Evolutionary conservation across 2,888 invertebrate species (phyloP).

Genomic region (Cephus sareptanus): DNA sequence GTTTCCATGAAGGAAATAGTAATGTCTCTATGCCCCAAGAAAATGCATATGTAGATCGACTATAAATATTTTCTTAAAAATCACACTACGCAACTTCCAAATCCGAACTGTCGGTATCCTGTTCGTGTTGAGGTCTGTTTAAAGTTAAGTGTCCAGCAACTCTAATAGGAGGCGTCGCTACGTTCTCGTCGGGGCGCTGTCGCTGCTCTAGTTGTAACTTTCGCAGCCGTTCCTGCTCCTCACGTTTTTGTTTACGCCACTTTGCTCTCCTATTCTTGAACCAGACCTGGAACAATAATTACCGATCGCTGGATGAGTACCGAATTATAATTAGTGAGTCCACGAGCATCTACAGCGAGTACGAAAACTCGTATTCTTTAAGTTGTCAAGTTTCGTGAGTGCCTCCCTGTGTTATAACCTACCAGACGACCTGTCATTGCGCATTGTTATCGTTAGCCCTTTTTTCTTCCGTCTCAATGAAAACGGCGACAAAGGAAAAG

Average conservation of each 20-base stretch:
- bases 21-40: neutral
- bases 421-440: neutral
- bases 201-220: constrained; percentile 84
- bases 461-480: neutral
- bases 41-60: neutral
- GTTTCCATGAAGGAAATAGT: neutral
- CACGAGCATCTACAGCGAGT: neutral
- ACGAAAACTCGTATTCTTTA: neutral
- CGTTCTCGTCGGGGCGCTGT: constrained; percentile 54
- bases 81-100: constrained; percentile 79
- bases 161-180: constrained; percentile 50
- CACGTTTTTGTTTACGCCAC: constrained; percentile 95
- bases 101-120: constrained; percentile 77
- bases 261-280: constrained; percentile 96
- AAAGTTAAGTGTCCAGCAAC: constrained; percentile 49
- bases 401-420: neutral
- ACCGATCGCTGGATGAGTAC: neutral
- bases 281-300: constrained; percentile 82
- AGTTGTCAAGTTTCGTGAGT: neutral
- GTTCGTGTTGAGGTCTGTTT: constrained; percentile 45
- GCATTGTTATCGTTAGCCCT: neutral
- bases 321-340: neutral
- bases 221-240: constrained; percentile 83
- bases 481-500: neutral
- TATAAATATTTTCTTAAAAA: neutral